phyloP scores from a whole-genome alignment of 2,888 invertebrate genomes.

The Latheticus oryzae region DNA sequence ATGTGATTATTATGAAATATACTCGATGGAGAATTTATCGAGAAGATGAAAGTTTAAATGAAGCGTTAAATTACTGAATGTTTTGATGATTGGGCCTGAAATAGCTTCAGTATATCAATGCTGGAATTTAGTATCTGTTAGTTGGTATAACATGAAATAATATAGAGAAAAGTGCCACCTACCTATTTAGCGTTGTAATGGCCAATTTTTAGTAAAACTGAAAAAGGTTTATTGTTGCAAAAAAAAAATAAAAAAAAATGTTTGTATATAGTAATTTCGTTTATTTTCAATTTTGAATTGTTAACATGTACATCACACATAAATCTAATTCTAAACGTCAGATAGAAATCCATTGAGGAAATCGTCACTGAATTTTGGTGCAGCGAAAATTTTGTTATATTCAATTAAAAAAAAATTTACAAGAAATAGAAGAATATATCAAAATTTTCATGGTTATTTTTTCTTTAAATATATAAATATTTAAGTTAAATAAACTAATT shows the following conservation, averaged over 20 bases:
- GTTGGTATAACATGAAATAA: constrained; percentile 50
- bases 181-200: constrained; percentile 56
- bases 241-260: constrained; percentile 58
- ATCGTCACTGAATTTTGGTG: constrained; percentile 54
- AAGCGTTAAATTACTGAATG: constrained; percentile 28
- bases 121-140: constrained; percentile 63
- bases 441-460: constrained; percentile 60
- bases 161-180: constrained; percentile 62
- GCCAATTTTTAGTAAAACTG: constrained; percentile 51
- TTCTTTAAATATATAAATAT: constrained; percentile 57
- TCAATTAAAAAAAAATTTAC: constrained; percentile 43
- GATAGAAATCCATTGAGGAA: constrained; percentile 37
- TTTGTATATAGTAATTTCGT: constrained; percentile 61
- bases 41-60: constrained; percentile 27
- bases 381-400: constrained; percentile 64
- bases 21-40: constrained; percentile 14
- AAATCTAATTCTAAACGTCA: constrained; percentile 59
- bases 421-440: constrained; percentile 56
- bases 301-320: constrained; percentile 68
- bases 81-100: constrained; percentile 25
- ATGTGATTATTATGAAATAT: constrained; percentile 27
- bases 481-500: constrained; percentile 61
- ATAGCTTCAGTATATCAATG: constrained; percentile 46
- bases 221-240: constrained; percentile 43
- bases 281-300: constrained; percentile 67